These are phyloP conservation scores for Trisateles emortualis DNA, from an alignment of 2,888 invertebrate species.

Conservation along the genomic window DNA sequence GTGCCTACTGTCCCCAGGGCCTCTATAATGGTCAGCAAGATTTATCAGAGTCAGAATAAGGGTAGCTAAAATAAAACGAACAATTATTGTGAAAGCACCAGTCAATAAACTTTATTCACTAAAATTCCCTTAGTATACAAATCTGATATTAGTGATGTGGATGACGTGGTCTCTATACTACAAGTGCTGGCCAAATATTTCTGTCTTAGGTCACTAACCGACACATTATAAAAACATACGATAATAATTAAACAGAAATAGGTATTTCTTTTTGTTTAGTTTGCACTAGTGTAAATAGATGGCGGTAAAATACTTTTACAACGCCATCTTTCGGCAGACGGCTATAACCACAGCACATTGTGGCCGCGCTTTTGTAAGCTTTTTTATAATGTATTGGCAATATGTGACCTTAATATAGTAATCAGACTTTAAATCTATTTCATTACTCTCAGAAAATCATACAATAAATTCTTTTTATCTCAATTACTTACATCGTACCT, in stretches of 20 bases:
- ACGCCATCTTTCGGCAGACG: background rate
- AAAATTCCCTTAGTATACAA: constrained; percentile 82
- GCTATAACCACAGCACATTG: background rate
- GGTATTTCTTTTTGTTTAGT: too few relatives aligned
- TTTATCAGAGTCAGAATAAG: background rate
- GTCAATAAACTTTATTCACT: constrained; percentile 85
- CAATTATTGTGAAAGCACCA: constrained; percentile 86
- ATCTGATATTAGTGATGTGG: constrained; percentile 58
- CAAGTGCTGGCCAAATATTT: constrained; percentile 47
- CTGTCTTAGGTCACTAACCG: constrained; percentile 11
- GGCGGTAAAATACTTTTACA: background rate
- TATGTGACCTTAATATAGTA: constrained; percentile 17
- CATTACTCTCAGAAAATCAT: constrained; percentile 34
- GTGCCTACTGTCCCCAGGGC: too few relatives aligned
- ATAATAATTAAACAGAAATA: too few relatives aligned
- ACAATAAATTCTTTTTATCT: constrained; percentile 19
- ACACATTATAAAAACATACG: constrained; percentile 12
- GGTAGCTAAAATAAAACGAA: constrained; percentile 71
- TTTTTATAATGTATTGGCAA: constrained; percentile 18
- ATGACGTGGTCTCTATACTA: constrained; percentile 56
- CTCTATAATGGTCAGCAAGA: too few relatives aligned
- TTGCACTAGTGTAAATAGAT: background rate
- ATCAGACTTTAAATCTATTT: constrained; percentile 33
- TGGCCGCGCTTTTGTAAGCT: background rate
- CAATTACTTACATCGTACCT: constrained; percentile 40